Conservation (phyloP, 2,888 invertebrate genomes). For the Athalia cordata region DNA sequence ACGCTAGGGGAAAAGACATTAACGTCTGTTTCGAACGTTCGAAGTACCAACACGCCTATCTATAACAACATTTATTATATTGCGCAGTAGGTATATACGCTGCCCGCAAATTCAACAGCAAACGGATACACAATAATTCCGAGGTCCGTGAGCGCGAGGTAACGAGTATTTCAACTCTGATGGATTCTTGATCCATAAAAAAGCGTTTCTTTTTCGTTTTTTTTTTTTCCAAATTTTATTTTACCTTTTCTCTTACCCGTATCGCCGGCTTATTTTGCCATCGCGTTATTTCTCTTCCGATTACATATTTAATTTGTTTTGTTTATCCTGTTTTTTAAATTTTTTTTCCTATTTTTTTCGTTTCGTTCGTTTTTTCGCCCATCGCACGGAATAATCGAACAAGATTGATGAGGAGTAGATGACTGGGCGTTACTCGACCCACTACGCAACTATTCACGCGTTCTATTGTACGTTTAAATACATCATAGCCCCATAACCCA, state of each 20-base stretch:
- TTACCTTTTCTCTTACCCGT: conserved; percentile 25
- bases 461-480: conserved; percentile 33
- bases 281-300: conserved; percentile 28
- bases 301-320: conserved; percentile 1
- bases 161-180: no score
- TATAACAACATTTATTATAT: not conserved
- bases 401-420: conserved; percentile 73
- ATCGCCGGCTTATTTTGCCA: conserved; percentile 56
- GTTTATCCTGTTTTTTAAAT: not conserved
- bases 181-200: not conserved
- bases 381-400: conserved; percentile 73
- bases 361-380: conserved; percentile 64
- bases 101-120: no score
- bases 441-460: conserved; percentile 14
- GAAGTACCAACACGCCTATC: conserved; percentile 7
- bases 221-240: not conserved
- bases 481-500: conserved; percentile 1
- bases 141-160: no score
- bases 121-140: no score
- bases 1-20: conserved; percentile 61
- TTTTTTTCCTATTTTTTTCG: conserved; percentile 46
- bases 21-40: conserved; percentile 53
- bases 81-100: not conserved
- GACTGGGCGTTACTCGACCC: conserved; percentile 60
- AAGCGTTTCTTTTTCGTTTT: not conserved